These are phyloP conservation scores for Drosophila anomalipes DNA, from an alignment of 2,888 invertebrate species.

Conservation along the genomic window DNA sequence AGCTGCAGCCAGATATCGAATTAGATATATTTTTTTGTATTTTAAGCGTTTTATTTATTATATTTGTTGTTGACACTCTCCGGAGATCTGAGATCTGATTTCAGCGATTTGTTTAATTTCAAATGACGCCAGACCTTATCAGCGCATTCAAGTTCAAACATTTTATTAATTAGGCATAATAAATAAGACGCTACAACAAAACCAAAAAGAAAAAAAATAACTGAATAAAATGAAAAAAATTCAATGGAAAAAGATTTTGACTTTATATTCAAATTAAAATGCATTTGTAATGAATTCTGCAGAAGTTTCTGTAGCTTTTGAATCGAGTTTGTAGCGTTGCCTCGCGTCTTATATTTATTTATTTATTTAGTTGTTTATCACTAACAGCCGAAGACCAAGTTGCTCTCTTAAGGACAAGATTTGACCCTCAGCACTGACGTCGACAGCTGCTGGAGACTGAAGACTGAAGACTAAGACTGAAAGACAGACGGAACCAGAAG, in stretches of 20 bases:
- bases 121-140: constrained; percentile 30
- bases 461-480: neutral
- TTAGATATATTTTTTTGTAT: neutral
- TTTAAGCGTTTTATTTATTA: neutral
- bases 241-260: constrained; percentile 1
- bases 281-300: constrained; percentile 60
- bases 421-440: constrained; percentile 61
- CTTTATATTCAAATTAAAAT: constrained; percentile 56
- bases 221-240: constrained; percentile 2
- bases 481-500: constrained; percentile 36
- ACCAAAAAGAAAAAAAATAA: neutral
- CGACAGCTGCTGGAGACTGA: constrained; percentile 26
- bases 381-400: constrained; percentile 39
- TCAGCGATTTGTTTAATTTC: constrained; percentile 8
- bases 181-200: constrained; percentile 14
- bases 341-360: constrained; percentile 48
- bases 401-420: constrained; percentile 75
- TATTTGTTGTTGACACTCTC: neutral
- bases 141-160: constrained; percentile 57
- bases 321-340: constrained; percentile 39
- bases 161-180: constrained; percentile 39
- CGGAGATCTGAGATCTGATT: constrained; percentile 1
- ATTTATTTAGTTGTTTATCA: constrained; percentile 25
- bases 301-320: constrained; percentile 41
- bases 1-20: constrained; percentile 18